A percentile compares a stretch with the other conserved stretches of the same genome.
Evolutionary conservation across 2,888 invertebrate genomes (phyloP).

Genomic region (Macrosiphum euphorbiae): DNA sequence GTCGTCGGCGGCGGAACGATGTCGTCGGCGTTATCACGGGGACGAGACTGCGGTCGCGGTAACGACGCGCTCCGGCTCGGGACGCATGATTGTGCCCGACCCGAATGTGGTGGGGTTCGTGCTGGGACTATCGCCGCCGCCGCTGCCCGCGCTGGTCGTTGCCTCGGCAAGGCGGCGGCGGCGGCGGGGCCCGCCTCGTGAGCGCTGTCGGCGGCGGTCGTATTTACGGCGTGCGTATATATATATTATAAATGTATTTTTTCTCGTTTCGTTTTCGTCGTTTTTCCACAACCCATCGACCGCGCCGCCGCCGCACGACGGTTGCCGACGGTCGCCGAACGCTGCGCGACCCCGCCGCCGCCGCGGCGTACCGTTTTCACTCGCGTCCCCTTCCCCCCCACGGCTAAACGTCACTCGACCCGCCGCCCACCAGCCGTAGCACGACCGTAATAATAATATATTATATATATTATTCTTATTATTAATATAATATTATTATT

Average conservation of each 20-base stretch:
- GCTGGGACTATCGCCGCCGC: constrained; percentile 34
- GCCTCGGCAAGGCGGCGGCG: constrained; percentile 8
- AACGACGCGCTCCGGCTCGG: constrained; percentile 36
- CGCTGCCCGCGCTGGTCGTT: neutral
- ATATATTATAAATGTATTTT: neutral
- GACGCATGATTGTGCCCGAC: constrained; percentile 41
- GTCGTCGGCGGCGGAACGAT: neutral
- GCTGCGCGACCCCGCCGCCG: neutral
- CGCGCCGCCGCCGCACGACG: constrained; percentile 36
- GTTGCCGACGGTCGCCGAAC: constrained; percentile 13
- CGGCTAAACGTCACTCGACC: neutral
- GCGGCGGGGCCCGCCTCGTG: neutral
- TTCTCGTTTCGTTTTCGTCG: neutral
- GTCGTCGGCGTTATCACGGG: constrained; percentile 28
- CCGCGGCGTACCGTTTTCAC: neutral
- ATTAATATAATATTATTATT: no score
- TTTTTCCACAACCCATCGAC: constrained; percentile 28
- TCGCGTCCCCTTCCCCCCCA: neutral
- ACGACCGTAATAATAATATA: neutral
- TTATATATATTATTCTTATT: neutral
- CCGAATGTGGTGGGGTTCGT: constrained; percentile 58
- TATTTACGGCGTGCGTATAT: neutral
- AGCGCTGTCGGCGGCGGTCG: constrained; percentile 34
- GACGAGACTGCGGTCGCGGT: constrained; percentile 54
- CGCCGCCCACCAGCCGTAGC: neutral